Evolutionary conservation across 2,113 vertebrate species (phyloP).

Genomic region (Brachyistius frenatus): DNA sequence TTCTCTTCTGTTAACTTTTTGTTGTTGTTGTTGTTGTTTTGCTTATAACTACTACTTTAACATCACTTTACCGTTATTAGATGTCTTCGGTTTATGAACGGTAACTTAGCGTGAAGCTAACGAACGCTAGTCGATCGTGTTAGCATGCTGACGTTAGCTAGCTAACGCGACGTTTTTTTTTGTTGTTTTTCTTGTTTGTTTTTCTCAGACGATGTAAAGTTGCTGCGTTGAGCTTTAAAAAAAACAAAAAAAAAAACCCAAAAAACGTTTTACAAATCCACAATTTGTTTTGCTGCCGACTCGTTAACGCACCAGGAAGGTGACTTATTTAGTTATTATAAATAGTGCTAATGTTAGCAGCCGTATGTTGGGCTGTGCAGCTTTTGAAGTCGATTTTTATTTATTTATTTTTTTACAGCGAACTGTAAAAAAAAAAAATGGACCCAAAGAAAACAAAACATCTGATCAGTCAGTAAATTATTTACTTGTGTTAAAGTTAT

Average conservation of each 20-base stretch:
- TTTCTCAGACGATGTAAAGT: neutral
- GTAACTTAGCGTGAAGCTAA: neutral
- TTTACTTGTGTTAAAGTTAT: no score
- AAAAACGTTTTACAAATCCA: neutral
- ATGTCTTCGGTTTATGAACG: no score
- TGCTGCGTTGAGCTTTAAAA: neutral
- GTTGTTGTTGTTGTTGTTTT: neutral
- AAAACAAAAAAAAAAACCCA: rapidly evolving
- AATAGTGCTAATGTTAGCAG: slow-evolving; percentile 43
- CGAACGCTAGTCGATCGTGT: neutral
- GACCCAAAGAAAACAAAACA: no score
- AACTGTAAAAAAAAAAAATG: no score
- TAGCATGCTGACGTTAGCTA: slow-evolving; percentile 15
- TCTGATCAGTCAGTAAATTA: no score
- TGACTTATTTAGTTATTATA: neutral
- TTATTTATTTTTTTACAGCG: no score
- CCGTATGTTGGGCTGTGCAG: slow-evolving; percentile 18
- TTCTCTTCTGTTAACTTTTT: neutral
- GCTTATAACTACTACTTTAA: neutral
- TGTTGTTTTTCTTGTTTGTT: no score
- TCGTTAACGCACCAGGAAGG: neutral
- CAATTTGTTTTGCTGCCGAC: neutral
- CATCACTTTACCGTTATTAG: neutral
- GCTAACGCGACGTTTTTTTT: slow-evolving; percentile 27
- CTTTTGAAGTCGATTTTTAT: neutral